Conservation (phyloP, 2,113 vertebrate genomes). For the Anguilla japonica region DNA sequence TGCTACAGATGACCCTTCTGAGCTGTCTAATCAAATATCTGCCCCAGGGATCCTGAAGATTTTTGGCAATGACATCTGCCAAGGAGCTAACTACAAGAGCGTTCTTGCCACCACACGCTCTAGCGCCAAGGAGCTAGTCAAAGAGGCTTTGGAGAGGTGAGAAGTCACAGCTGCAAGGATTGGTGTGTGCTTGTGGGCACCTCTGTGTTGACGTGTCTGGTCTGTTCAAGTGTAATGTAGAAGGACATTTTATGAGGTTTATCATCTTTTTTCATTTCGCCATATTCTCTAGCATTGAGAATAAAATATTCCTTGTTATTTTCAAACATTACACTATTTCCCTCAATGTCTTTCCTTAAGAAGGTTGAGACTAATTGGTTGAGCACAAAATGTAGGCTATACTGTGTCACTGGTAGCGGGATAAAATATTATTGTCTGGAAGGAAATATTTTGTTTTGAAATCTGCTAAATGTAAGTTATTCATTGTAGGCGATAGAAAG, state of each 20-base stretch:
- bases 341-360: not conserved
- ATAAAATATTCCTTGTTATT: not conserved
- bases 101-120: conserved; percentile 74
- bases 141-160: conserved; percentile 78
- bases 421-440: not conserved
- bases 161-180: conserved; percentile 24
- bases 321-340: not conserved
- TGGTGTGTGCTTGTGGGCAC: conserved; percentile 29
- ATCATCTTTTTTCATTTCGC: not conserved
- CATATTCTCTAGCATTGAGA: not conserved
- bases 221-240: not conserved
- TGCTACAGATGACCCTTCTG: conserved; percentile 64
- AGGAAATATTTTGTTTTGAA: not conserved
- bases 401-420: not conserved
- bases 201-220: conserved; percentile 24
- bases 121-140: conserved; percentile 74
- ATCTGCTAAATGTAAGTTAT: not conserved
- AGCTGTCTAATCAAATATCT: conserved; percentile 75
- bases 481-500: not conserved
- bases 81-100: conserved; percentile 76
- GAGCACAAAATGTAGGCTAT: not conserved
- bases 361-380: not conserved
- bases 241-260: not conserved
- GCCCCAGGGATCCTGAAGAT: conserved; percentile 78
- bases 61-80: conserved; percentile 74